Evolutionary conservation across 2,797 vertebrate species (phyloP).

Genomic region (Synanceia verrucosa): DNA sequence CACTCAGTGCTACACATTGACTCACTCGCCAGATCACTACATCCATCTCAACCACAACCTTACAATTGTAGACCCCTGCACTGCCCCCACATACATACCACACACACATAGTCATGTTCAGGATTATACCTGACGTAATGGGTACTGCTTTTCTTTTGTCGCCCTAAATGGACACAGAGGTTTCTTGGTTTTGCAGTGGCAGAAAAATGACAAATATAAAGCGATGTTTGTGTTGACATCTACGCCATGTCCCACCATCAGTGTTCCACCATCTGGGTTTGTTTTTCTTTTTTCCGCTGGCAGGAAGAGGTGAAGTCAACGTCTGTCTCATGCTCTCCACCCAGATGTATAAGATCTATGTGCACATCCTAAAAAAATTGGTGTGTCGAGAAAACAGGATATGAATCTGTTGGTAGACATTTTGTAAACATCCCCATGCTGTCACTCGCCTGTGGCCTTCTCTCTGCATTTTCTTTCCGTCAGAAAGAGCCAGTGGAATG

Average conservation of each 20-base stretch:
- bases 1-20: conserved; percentile 36
- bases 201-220: conserved; percentile 52
- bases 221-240: conserved; percentile 41
- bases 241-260: too few species aligned
- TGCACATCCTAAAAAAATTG: conserved; percentile 50
- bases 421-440: background rate
- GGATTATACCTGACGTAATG: conserved; percentile 34
- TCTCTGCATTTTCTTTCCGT: background rate
- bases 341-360: conserved; percentile 13
- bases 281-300: conserved; percentile 29
- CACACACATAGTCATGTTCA: conserved; percentile 10
- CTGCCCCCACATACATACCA: background rate
- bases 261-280: background rate
- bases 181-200: conserved; percentile 7
- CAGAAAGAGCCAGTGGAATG: conserved; percentile 12
- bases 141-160: conserved; percentile 11
- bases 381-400: conserved; percentile 57
- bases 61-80: background rate
- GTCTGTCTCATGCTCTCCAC: conserved; percentile 15
- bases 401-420: conserved; percentile 21
- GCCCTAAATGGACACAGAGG: conserved; percentile 51
- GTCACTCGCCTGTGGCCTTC: background rate
- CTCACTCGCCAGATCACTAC: conserved; percentile 20
- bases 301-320: conserved; percentile 54
- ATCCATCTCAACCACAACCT: background rate